Percentiles rank a stretch among this genome's conserved stretches.
Conservation (phyloP, 2,113 vertebrate genomes). For the Clinocottus analis region DNA sequence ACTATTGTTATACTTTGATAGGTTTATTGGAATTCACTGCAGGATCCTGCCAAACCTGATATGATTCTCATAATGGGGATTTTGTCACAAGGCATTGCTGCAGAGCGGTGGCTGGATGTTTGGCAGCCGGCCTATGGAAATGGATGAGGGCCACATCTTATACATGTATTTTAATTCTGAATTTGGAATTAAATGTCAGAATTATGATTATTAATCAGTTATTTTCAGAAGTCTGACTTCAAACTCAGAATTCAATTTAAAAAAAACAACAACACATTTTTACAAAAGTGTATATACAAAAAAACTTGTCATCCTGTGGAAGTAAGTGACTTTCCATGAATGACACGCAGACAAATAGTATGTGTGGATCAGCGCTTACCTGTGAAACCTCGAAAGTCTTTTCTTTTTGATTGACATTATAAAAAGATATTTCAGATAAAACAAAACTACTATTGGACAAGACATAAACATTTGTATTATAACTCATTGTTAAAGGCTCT, state of each 20-base stretch:
- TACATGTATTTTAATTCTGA: background rate
- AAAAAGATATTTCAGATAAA: slow-evolving; percentile 1
- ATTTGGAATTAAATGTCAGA: background rate
- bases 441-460: background rate
- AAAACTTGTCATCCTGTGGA: background rate
- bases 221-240: background rate
- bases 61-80: slow-evolving; percentile 9
- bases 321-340: background rate
- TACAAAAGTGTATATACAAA: background rate
- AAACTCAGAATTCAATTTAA: background rate
- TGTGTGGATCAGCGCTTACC: background rate
- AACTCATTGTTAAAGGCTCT: slow-evolving; percentile 18
- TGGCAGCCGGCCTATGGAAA: background rate
- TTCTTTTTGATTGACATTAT: slow-evolving; percentile 8
- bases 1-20: slow-evolving; percentile 29
- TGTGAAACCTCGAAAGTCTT: background rate
- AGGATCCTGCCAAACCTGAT: slow-evolving; percentile 15
- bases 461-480: background rate
- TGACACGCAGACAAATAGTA: background rate
- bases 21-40: slow-evolving; percentile 41
- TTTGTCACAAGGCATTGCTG: slow-evolving; percentile 8
- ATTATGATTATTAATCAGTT: background rate
- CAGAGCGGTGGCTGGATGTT: slow-evolving; percentile 26
- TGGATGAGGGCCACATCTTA: background rate
- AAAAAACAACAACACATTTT: no score